Evolutionary conservation across 1,140 invertebrate genomes (phyloP), one percentile per base, ranked within the genome.

Genomic region (Drosophila albomicans): DNA sequence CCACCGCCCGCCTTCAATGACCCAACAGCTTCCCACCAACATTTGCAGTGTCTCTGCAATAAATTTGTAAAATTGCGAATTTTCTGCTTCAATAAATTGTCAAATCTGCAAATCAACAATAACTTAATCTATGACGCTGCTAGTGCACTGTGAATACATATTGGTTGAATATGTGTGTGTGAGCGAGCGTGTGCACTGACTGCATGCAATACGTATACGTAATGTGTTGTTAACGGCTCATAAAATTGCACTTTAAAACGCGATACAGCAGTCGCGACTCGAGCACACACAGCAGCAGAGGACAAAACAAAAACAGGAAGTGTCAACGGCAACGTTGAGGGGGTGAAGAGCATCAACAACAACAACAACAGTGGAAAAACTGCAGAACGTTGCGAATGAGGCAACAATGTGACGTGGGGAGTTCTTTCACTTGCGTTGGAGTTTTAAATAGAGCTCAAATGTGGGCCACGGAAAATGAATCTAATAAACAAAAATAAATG

Each of bases 171-270:
- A 7, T 49, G 13, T 38, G 61, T 20, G 41, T 61, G 66, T 20
- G 48, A 43, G 49, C 16, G 11, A 46, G 11, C 15, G 13, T n/a
- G 58, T 35, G 49, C 48, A 52, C 41, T 32, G 57, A 41, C 38
- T 65, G 61, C 38, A 48, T 76, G 48, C 68, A 59, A 71, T 76
- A 51, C 52, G 65, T 70, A 78, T 78, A 81, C 79, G 75, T 78
- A 86, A 85, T 81, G 61, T 73, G 68, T 56, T 46, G 64, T 80
- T 84, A 80, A 75, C 77, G 80, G 80, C 69, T 80, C 84, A 87
- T 84, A 88, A 87, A 87, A 88, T 73, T 80, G 73, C 84, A 80
- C 73, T 88, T 82, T 74, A 78, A 82, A 82, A 80, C 81, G 61
- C 80, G 68, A 82, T 71, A 75, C 57, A 64, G 41, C 62, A 66